Evolutionary conservation across 2,888 invertebrate species (phyloP).

Genomic region (Drosophila flavopinicola): DNA sequence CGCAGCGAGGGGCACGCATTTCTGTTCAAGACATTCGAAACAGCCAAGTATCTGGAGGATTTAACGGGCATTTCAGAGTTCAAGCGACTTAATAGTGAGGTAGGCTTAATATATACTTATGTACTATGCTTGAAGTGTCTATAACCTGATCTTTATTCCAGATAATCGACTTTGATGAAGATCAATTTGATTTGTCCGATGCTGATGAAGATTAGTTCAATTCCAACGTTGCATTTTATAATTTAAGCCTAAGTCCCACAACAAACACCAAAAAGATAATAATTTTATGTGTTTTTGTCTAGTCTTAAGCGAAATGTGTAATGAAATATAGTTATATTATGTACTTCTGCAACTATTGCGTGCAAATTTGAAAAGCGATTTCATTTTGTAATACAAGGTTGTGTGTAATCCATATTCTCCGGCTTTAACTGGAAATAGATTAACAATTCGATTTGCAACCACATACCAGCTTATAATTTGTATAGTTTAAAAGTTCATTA

Average conservation of each 20-base stretch:
- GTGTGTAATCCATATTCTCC: neutral
- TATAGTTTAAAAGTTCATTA: neutral
- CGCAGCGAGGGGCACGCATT: conserved; percentile 88
- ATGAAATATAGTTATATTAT: neutral
- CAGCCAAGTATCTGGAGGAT: conserved; percentile 92
- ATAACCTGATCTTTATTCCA: conserved; percentile 42
- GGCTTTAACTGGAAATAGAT: too few relatives aligned
- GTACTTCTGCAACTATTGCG: neutral
- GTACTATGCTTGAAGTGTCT: neutral
- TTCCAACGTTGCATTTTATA: conserved; percentile 6
- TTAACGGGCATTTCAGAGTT: conserved; percentile 91
- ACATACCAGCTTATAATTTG: neutral
- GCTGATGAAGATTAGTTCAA: conserved; percentile 55
- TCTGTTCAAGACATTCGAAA: conserved; percentile 91
- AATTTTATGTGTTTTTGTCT: neutral
- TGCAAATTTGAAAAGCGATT: neutral
- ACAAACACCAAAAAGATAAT: conserved; percentile 24
- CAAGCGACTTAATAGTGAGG: conserved; percentile 87
- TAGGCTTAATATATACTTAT: conserved; percentile 43
- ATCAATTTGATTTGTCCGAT: conserved; percentile 80
- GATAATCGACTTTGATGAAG: conserved; percentile 83
- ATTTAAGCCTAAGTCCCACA: conserved; percentile 19
- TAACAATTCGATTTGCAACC: neutral
- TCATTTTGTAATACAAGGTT: conserved; percentile 2
- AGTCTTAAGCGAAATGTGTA: neutral